Base-by-base conservation (phyloP, 2,113 vertebrate species). In the Paramormyrops kingsleyae region DNA sequence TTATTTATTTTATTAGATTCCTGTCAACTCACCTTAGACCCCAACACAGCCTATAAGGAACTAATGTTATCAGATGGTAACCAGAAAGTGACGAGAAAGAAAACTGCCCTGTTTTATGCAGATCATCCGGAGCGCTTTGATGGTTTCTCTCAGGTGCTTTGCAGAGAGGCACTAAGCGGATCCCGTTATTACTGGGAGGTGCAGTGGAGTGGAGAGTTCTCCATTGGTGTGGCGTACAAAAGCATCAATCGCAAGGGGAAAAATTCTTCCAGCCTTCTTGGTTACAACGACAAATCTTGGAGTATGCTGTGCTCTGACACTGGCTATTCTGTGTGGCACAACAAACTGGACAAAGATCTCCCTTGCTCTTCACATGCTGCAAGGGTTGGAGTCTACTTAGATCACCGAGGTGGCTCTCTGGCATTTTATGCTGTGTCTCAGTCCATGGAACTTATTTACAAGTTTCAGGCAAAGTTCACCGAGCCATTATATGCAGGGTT, bases 131-230 rank as follows among this genome's bases (percentile, higher is more conserved):
- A 93, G 0, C 95, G 96, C 89, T 99, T 99, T 0, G 91, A 97
- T 47, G 94, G 96, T 83, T 96, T 97, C 86, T 98, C 97, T 93
- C 99, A 99, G 94, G 96, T 97, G 46, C 94, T 97, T 89, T 99
- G 98, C 47, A 86, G 35, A 0, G 96, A 99, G 94, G 91, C 96
- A 12, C 95, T 97, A 52, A 91, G 88, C 52, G 92, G 92, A 0
- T 97, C 97, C 80, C 95, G 92, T 4, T 97, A 97, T 93, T 99
- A 99, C 95, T 99, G 99, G 98, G 98, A 99, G 93, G 96, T 96
- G 0, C 94, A 93, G 89, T 92, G 96, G 89, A 96, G 94, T 2
- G 95, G 94, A 39, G 96, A 98, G 0, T 95, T 98, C 91, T 96
- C 97, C 1, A 91, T 99, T 10, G 99, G 98, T 0, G 93, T 98